These are phyloP conservation scores for Stictocephala bisonia DNA, from an alignment of 2,888 invertebrate species.

Conservation along the genomic window DNA sequence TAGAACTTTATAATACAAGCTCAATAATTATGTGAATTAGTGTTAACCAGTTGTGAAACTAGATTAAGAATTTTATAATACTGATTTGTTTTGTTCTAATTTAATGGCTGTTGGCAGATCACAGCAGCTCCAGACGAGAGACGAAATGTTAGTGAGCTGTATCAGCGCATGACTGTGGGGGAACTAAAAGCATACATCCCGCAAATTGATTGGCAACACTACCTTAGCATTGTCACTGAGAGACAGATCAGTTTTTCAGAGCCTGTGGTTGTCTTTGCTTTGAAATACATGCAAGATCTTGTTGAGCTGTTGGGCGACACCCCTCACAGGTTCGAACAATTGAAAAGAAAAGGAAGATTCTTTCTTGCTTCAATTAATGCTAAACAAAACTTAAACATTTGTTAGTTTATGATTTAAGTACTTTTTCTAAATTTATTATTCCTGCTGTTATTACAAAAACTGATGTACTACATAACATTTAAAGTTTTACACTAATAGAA, in stretches of 20 bases:
- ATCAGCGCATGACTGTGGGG: constrained; percentile 79
- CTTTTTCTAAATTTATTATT: neutral
- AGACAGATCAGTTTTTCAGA: constrained; percentile 71
- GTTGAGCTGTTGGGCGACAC: constrained; percentile 70
- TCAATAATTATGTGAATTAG: too few relatives aligned
- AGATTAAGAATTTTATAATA: neutral
- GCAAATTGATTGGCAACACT: constrained; percentile 78
- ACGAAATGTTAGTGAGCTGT: constrained; percentile 85
- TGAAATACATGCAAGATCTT: constrained; percentile 76
- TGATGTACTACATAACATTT: too few relatives aligned
- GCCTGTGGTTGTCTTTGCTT: constrained; percentile 79
- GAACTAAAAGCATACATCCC: constrained; percentile 76
- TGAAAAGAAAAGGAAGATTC: too few relatives aligned
- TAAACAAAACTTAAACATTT: too few relatives aligned
- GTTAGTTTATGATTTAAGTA: too few relatives aligned
- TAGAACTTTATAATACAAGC: too few relatives aligned
- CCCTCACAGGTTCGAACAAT: constrained; percentile 61
- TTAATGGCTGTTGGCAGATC: constrained; percentile 68
- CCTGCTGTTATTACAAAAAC: neutral
- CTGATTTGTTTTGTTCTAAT: neutral
- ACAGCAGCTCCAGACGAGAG: constrained; percentile 83
- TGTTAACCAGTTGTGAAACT: too few relatives aligned
- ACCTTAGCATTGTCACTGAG: constrained; percentile 76
- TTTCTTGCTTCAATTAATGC: too few relatives aligned
- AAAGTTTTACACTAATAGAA: too few relatives aligned